Evolutionary conservation across 2,888 invertebrate genomes (phyloP).

Genomic region (Hyalella azteca): DNA sequence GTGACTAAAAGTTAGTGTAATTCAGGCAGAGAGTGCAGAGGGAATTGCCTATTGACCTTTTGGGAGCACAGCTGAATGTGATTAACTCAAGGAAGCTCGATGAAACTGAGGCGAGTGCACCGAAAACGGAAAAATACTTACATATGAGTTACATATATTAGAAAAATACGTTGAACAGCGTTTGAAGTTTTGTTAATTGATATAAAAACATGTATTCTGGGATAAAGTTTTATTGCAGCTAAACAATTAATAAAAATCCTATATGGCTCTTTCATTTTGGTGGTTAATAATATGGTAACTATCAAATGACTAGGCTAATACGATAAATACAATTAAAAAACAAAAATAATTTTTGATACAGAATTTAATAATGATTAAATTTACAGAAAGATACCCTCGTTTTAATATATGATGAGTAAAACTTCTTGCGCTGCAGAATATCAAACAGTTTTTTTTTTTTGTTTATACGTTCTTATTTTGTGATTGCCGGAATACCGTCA

Average conservation of each 20-base stretch:
- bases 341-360: too few relatives aligned
- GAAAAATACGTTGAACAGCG: not conserved
- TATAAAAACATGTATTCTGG: not conserved
- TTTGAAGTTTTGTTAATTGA: not conserved
- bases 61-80: not conserved
- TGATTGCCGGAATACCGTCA: too few relatives aligned
- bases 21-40: not conserved
- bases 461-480: too few relatives aligned
- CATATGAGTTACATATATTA: not conserved
- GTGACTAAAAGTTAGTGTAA: not conserved
- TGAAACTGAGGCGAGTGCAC: not conserved
- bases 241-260: not conserved
- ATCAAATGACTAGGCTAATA: too few relatives aligned
- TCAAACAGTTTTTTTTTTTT: too few relatives aligned
- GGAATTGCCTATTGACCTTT: not conserved
- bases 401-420: too few relatives aligned
- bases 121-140: not conserved
- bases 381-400: too few relatives aligned
- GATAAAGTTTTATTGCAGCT: not conserved
- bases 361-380: too few relatives aligned
- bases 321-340: too few relatives aligned
- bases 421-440: too few relatives aligned
- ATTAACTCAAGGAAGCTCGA: not conserved
- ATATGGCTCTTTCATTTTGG: not conserved
- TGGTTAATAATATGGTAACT: not conserved